Percentiles rank a stretch among this genome's conserved stretches.
Evolutionary conservation across 53 echinoderm and acorn worm species (phyloP).

Genomic region (Echinometra lucunter): DNA sequence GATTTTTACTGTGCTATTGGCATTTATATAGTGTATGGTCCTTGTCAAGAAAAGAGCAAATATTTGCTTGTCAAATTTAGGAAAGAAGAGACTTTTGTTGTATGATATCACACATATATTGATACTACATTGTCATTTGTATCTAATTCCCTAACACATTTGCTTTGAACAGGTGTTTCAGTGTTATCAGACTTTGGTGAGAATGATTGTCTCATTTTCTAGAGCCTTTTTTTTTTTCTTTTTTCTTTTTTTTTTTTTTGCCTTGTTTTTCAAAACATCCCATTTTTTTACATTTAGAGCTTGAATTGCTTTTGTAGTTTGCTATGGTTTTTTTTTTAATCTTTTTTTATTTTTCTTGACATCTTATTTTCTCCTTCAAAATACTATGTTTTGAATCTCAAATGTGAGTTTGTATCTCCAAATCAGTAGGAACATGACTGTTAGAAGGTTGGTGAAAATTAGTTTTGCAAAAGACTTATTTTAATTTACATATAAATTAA

Average conservation of each 20-base stretch:
- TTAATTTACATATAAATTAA: too few species aligned
- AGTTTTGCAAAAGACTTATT: neutral
- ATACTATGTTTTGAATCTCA: neutral
- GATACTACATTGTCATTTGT: neutral
- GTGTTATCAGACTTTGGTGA: conserved; percentile 33
- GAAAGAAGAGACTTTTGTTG: neutral
- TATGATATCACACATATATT: neutral
- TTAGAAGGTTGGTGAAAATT: too few species aligned
- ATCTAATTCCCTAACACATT: conserved; percentile 42
- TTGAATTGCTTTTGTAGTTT: conserved; percentile 52
- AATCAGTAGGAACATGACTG: too few species aligned
- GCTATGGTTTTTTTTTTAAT: neutral
- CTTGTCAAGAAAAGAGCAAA: neutral
- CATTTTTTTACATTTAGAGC: conserved; percentile 11
- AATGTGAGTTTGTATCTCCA: too few species aligned
- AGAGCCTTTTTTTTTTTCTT: neutral
- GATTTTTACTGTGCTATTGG: too few species aligned
- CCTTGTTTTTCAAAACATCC: neutral
- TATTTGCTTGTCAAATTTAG: neutral
- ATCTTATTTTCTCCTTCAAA: neutral
- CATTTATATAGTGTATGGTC: too few species aligned
- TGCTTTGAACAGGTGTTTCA: conserved; percentile 39
- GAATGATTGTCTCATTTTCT: conserved; percentile 21
- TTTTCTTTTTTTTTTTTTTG: neutral
- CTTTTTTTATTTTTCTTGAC: neutral